A percentile compares a stretch with the other conserved stretches of the same genome.
phyloP scores from a whole-genome alignment of 1,140 invertebrate species.

The Diachasmimorpha longicaudata region DNA sequence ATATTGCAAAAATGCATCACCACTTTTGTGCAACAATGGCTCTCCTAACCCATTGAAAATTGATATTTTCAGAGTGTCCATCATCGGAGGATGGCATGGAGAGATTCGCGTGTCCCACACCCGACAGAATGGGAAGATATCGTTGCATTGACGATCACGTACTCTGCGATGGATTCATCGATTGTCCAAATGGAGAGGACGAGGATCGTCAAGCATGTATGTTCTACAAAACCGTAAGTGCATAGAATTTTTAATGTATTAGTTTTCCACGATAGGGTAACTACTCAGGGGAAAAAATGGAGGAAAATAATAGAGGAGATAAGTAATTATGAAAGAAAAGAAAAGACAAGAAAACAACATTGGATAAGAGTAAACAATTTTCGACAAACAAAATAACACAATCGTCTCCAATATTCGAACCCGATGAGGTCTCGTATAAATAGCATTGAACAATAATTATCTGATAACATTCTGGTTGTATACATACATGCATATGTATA shows the following conservation, averaged over 20 bases:
- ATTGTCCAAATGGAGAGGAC: constrained; percentile 92
- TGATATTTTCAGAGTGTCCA: constrained; percentile 81
- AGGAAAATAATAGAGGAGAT: too few species aligned
- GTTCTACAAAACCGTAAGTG: constrained; percentile 95
- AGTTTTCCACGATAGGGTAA: background rate
- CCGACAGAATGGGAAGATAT: constrained; percentile 88
- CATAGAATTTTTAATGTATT: background rate
- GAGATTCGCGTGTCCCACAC: constrained; percentile 90
- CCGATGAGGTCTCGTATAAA: too few species aligned
- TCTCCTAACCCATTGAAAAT: background rate
- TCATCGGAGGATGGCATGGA: constrained; percentile 92
- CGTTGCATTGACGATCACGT: constrained; percentile 96
- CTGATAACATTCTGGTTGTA: too few species aligned
- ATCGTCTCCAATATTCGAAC: too few species aligned
- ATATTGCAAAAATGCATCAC: background rate
- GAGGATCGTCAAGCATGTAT: constrained; percentile 93
- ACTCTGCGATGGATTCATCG: constrained; percentile 92
- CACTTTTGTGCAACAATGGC: background rate
- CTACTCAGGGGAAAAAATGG: too few species aligned
- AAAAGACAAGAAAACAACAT: too few species aligned
- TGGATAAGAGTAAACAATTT: too few species aligned
- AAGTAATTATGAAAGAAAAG: too few species aligned
- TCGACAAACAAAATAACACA: too few species aligned
- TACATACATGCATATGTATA: too few species aligned
- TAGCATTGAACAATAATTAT: too few species aligned